Base-by-base conservation (phyloP, 64 coral and sea anemone species). In the Pachyseris speciosa region DNA sequence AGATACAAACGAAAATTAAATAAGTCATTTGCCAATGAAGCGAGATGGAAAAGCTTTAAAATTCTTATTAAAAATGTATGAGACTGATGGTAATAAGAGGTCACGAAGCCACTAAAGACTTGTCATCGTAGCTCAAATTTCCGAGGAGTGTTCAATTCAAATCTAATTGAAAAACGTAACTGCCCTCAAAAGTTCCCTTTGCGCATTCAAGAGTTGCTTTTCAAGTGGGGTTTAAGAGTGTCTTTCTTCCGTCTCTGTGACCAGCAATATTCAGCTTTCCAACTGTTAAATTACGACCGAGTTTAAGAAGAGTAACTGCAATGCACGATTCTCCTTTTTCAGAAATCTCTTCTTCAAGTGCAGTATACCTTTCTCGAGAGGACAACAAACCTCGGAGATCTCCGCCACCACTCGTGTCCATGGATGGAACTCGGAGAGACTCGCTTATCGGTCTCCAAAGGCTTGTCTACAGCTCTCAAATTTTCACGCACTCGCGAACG, bases 21-120 rank as follows among this genome's bases (percentile, higher is more conserved):
- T 96, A 96, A 88, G 72, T 89, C 95, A 96, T 96, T 96, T 93
- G 69, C 95, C 91, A 93, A 89, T 92, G 91, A 93, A 88, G 66
- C 57, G 53, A 65, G 84, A 52, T 71, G 84, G 74, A 88, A 67
- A 80, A 87, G 31, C 49, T 51, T 93, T 85, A 31, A 88, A 49
- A 44, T 60, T 38, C 52, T 96, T 86, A 93, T 84, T 65, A 78
- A 89, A 88, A 59, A 93, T 50, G 74, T 43, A 65, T 85, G 32
- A 58, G 22, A 7, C 16, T 13, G 60, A 51, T 51, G 32, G 44
- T 93, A 92, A 93, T 92, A 92, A 64, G 80, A 72, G 80, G 85
- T 93, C 69, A 84, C 49, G 61, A 79, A n/a, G 80, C 64, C 64
- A 88, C 74, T 89, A 92, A 96, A 72, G 79, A 85, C 90, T 84